Evolutionary conservation across 35 echinoderm and acorn worm species (phyloP).

Genomic region (Nesometra sesokonis): DNA sequence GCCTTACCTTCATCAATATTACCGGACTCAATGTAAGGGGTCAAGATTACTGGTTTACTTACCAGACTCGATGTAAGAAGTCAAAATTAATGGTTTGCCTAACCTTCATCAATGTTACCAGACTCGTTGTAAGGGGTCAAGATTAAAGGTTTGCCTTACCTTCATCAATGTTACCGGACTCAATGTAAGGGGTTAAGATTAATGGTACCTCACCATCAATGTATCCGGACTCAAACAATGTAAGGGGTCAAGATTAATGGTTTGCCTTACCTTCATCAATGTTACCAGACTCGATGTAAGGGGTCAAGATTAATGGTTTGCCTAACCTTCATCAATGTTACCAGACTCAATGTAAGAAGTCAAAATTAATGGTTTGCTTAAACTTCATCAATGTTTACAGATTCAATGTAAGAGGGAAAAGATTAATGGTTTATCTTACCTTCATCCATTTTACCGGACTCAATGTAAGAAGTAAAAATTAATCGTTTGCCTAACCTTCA

Average conservation of each 20-base stretch:
- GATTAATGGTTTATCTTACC: too few relatives aligned
- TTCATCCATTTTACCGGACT: too few relatives aligned
- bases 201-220: slow-evolving; percentile 35
- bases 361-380: background rate
- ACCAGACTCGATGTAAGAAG: too few relatives aligned
- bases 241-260: slow-evolving; percentile 81
- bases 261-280: slow-evolving; percentile 70
- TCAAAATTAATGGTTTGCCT: slow-evolving; percentile 38
- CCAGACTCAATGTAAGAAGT: too few relatives aligned
- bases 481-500: slow-evolving; percentile 41
- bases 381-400: too few relatives aligned
- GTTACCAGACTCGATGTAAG: slow-evolving; percentile 58
- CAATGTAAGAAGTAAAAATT: slow-evolving; percentile 66
- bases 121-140: slow-evolving; percentile 68
- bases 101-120: too few relatives aligned
- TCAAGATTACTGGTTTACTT: background rate
- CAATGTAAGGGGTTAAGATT: slow-evolving; percentile 74
- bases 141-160: slow-evolving; percentile 46
- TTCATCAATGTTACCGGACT: slow-evolving; percentile 57
- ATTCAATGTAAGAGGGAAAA: too few relatives aligned
- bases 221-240: too few relatives aligned
- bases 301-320: slow-evolving; percentile 74
- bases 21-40: too few relatives aligned
- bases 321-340: too few relatives aligned
- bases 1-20: too few relatives aligned